Evolutionary conservation across 2,113 vertebrate species (phyloP), one percentile per base, ranked within the genome.

Genomic region (Vulpes vulpes): DNA sequence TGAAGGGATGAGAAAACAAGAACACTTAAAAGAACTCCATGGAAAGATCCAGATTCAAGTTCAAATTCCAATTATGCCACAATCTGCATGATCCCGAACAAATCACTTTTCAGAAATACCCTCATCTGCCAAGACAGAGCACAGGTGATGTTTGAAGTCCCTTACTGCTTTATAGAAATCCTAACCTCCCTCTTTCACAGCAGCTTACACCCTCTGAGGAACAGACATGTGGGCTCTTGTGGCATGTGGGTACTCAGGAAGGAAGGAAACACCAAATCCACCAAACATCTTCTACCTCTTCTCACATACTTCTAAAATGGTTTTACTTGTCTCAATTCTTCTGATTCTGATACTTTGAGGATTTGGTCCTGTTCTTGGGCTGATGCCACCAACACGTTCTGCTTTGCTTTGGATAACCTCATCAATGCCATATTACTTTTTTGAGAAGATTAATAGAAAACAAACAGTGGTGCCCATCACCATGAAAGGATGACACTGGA

Each of bases 31-130:
- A 62, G 35, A 93, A 71, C n/a, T 80, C 67, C 22, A 22, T 51
- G 55, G 43, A 90, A 95, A 88, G 84, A 84, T n/a, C 92, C 57
- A 87, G 23, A 55, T 60, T 57, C 53, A n/a, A 87, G 80, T 79
- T 87, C 22, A 51, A n/a, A 15, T 53, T 87, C 67, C 19, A 64
- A 1, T 30, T 30, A 19, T 6, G 23, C 51, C 80, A 86, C 55
- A 6, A 27, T 20, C 27, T 86, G 19, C 16, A 32, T 55, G 79
- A 32, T 32, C 27, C 25, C 32, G 20, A 55, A 43, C 7, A n/a
- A 78, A 49, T 3, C 14, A 22, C 38, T 55, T 2, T 32, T 25
- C 27, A 43, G 76, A 19, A 55, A 76, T 30, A 53, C 1, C 64
- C n/a, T 85, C 55, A 20, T 12, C 71, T 57, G 59, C 23, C 3